Conservation (phyloP, 2,113 vertebrate species). For the Sorex araneus region DNA sequence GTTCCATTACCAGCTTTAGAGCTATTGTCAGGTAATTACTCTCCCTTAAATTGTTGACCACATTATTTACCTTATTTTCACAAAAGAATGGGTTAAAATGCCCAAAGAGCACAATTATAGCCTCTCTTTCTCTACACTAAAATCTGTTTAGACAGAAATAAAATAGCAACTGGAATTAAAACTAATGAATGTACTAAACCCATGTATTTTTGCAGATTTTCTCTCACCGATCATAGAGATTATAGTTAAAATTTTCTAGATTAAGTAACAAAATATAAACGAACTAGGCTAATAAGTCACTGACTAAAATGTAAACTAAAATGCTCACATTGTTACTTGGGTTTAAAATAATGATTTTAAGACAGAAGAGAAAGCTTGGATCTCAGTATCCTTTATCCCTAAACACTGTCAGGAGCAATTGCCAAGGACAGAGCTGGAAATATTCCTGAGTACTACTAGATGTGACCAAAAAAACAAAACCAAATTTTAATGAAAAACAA, state of each 20-base stretch:
- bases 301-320: neutral
- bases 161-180: slow-evolving; percentile 1
- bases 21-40: neutral
- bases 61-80: neutral
- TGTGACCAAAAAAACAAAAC: too few species aligned
- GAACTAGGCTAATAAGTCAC: neutral
- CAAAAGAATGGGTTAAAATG: neutral
- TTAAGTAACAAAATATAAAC: neutral
- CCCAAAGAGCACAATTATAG: neutral
- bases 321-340: neutral
- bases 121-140: accelerated
- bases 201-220: neutral
- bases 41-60: neutral
- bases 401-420: too few species aligned
- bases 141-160: neutral
- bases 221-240: neutral
- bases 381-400: too few species aligned
- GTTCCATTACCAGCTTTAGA: slow-evolving; percentile 4
- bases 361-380: too few species aligned
- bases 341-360: too few species aligned
- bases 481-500: too few species aligned
- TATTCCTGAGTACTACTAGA: too few species aligned
- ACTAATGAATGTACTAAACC: neutral
- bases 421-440: too few species aligned
- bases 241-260: neutral